Evolutionary conservation across 2,113 vertebrate species (phyloP), one percentile per base, ranked within the genome.

Genomic region (Tragelaphus buxtoni): DNA sequence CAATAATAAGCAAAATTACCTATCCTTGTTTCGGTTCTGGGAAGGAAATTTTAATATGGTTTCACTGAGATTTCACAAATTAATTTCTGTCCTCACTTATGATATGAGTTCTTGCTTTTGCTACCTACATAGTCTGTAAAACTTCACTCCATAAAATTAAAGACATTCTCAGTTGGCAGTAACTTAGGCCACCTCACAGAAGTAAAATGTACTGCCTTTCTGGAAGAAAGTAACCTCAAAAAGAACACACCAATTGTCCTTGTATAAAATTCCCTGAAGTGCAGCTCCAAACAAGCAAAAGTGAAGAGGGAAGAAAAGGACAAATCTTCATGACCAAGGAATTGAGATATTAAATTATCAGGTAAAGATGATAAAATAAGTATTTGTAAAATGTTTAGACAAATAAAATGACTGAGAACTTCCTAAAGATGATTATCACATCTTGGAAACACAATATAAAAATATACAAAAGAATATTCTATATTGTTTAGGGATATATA

Each of bases 281-380:
- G 42, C 94, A 83, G 32, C 35, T 95, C 49, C 13, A 6, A 88
- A 96, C 79, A 91, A 94, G 42, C 72, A 89, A 82, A 90, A 89
- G 30, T 58, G 14, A 91, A 24, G 42, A n/a, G 9, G 24, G 24
- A 60, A 84, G 45, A 56, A 63, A 90, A 88, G 2, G 72, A 83
- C 11, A 84, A 8, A 55, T 77, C 86, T 76, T 14, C 7, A 82
- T 72, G 49, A 90, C 6, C 61, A 83, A 61, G 18, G 60, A 96
- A 92, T 26, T 83, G 61, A 60, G 28, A 53, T 81, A 76, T 42
- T 81, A 74, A 93, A 74, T 65, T 87, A 88, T 6, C 39, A 45
- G n/a, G 42, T 58, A 88, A 76, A 93, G 16, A 69, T 88, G 17
- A 83, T 63, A 53, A 83, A 91, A 83, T 69, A 90, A 81, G 4